Evolutionary conservation across 1,140 invertebrate species (phyloP), one percentile per base, ranked within the genome.

Genomic region (Aphis craccivora): DNA sequence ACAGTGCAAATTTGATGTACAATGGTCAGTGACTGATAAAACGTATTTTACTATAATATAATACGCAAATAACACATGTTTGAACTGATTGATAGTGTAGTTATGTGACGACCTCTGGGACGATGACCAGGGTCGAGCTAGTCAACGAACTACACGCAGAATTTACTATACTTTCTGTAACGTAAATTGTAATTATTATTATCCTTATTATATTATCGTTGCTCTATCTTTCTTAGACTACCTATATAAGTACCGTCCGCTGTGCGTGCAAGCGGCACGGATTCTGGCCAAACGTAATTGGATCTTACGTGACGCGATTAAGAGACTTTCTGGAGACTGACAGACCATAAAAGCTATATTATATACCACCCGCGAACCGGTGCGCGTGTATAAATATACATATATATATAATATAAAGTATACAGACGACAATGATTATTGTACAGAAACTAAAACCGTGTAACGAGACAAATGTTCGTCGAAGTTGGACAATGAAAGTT

Each of bases 401-500:
- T 9, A 9, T 60, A 30, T 30, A 67, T n/a, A 6, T 67, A 60
- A 43, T 43, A 48, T 11, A 35, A 60, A 23, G 53, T 76, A 76
- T 76, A 67, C 30, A 43, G 60, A 51, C 43, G 45, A 91, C 60
- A 83, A 91, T 83, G 81, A 76, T 83, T 81, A 81, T 91, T 81
- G 4, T 83, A 91, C 18, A 45, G 67, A 51, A 83, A 91, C 55
- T 91, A 48, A 81, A 83, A 91, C 67, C 67, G 60, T 91, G 67
- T 91, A 91, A 83, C 90, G 90, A 91, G 55, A 81, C 90, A 91
- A 91, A 91, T 91, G 90, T 81, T 81, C 60, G 90, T 51, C 23
- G 90, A 91, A 91, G 90, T 91, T 81, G 90, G 90, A 91, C 90
- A 91, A 81, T 91, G 60, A 91, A 91, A 91, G 90, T 91, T 91